Evolutionary conservation across 2,888 invertebrate species (phyloP), one percentile per base, ranked within the genome.

Genomic region (Coenonympha arcania): DNA sequence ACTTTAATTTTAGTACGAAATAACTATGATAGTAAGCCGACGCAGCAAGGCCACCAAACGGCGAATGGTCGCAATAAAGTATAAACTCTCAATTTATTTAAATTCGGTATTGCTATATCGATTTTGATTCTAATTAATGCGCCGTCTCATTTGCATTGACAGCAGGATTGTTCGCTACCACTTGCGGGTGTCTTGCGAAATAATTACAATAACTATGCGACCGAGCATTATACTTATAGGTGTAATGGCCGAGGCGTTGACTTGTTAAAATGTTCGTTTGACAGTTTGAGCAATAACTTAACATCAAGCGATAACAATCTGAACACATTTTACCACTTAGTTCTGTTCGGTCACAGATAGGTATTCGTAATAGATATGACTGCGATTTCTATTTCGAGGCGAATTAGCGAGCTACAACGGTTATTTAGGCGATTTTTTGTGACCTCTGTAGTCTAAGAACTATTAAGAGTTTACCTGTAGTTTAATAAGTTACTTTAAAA

Each of bases 121-220:
- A 33, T 33, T 33, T 33, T 33, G 31, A 33, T 33, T 33, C 15
- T 33, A 37, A 37, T 37, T 37, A 37, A 37, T 11, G 37, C 19
- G 11, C 37, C 20, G 20, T 37, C 20, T 11, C 19, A 37, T 37
- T 37, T 37, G 37, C 37, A 37, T 37, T 37, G 37, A 20, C 37
- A 37, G 37, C 37, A 13, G 20, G 19, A 37, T 37, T 37, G 37
- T 37, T 8, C 19, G 37, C 20, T 15, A 8, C 16, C 8, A 6
- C 15, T 33, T 33, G 31, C 37, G 37, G 31, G 6, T 33, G 16
- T 8, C 15, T 33, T 33, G 31, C 37, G 37, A 37, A 37, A 37
- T 20, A 37, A 37, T 37, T 20, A 20, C 9, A 37, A 37, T 20
- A n/a, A n/a, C n/a, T 20, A 8, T 19, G 20, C 19, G 20, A 20